Evolutionary conservation across 2,797 vertebrate genomes (phyloP), one percentile per base, ranked within the genome.

Genomic region (Thalassophryne amazonica): DNA sequence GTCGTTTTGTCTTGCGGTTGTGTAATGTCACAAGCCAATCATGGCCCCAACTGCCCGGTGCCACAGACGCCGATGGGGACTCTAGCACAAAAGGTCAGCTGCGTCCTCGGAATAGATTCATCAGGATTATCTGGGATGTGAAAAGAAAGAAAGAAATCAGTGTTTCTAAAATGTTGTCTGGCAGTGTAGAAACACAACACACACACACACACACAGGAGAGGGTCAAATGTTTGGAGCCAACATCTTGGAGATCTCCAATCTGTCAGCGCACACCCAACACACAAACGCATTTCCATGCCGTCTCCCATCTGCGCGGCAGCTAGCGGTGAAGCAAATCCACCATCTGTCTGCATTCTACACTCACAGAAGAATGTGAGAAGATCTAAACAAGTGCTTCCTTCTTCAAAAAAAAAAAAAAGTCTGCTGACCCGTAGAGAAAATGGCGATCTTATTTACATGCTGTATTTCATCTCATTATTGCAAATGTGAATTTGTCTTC

Each of bases 31-130:
- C 63, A 59, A 38, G 56, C 21, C 45, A 42, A 57, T 75, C 63
- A 34, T 43, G 50, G 43, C 63, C 67, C 71, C 76, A 80, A 34
- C 34, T 12, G 67, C 37, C 63, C 15, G 59, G 33, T 57, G 71
- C 50, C 58, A 52, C 71, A 43, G 75, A 69, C 70, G 61, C 80
- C 70, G 5, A 71, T 31, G 76, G n/a, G 81, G 78, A 81, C 63
- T 41, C 35, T 6, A 8, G 33, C 65, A 38, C 69, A 80, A 83
- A n/a, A 81, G 81, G 81, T 86, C 76, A 73, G 48, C 57, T 1
- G 45, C 11, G 1, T 45, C 55, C 60, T 57, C 56, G 60, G 70
- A 71, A 80, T 73, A 55, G 43, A 76, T 70, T 62, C 18, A 46
- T 33, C 6, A n/a, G n/a, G n/a, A n/a, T n/a, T n/a, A n/a, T n/a